Conservation (phyloP, 2,797 vertebrate species). For the Phrynocephalus forsythii region DNA sequence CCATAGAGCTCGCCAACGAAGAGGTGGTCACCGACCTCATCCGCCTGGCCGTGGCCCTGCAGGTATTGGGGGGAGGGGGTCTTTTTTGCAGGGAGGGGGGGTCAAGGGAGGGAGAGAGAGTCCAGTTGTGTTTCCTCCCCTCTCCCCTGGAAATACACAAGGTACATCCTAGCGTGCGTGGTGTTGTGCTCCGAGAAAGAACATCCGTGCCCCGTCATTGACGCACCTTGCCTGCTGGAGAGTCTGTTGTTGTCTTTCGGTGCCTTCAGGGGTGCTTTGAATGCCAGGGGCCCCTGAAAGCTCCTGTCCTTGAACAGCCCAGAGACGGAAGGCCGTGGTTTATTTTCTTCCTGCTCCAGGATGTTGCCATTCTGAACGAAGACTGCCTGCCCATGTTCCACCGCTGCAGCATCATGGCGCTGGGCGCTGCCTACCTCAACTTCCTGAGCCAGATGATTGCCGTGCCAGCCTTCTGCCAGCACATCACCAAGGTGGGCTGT, state of each 20-base stretch:
- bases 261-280: too few relatives aligned
- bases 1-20: slow-evolving; percentile 96
- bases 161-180: too few relatives aligned
- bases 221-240: too few relatives aligned
- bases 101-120: too few relatives aligned
- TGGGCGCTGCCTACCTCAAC: slow-evolving; percentile 95
- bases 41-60: slow-evolving; percentile 89
- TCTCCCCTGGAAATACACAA: background rate
- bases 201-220: background rate
- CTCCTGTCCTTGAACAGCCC: too few relatives aligned
- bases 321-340: background rate
- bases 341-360: slow-evolving; percentile 74
- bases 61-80: slow-evolving; percentile 76
- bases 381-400: slow-evolving; percentile 91
- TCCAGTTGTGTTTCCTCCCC: background rate
- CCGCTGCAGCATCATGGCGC: slow-evolving; percentile 91
- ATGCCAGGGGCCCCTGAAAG: too few relatives aligned
- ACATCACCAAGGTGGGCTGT: slow-evolving; percentile 88
- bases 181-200: too few relatives aligned
- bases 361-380: slow-evolving; percentile 88
- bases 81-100: background rate
- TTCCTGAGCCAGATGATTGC: slow-evolving; percentile 99
- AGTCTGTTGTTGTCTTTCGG: too few relatives aligned
- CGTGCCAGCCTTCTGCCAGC: slow-evolving; percentile 93
- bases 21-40: slow-evolving; percentile 96